A percentile compares a stretch with the other conserved stretches of the same genome.
phyloP scores from a whole-genome alignment of 2,797 vertebrate genomes.

The Sebastes elongatus region DNA sequence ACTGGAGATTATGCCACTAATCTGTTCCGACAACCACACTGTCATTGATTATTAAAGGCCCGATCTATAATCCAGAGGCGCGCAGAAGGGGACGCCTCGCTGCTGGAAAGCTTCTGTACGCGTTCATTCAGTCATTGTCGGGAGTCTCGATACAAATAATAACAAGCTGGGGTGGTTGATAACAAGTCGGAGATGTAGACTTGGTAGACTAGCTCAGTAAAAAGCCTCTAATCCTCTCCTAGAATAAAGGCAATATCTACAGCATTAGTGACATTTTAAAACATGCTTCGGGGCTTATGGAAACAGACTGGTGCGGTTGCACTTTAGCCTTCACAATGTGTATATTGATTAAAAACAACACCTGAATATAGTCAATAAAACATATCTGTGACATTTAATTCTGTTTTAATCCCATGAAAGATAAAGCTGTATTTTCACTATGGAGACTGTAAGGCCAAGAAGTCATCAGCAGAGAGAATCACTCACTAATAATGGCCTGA shows the following conservation, averaged over 20 bases:
- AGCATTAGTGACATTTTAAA: constrained; percentile 28
- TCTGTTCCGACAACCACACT: constrained; percentile 63
- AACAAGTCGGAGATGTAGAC: neutral
- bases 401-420: neutral
- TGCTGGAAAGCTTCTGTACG: neutral
- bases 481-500: constrained; percentile 3
- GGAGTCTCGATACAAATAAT: neutral
- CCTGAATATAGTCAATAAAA: constrained; percentile 2
- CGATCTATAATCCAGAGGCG: constrained; percentile 65
- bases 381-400: neutral
- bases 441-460: constrained; percentile 14
- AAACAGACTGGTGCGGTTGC: neutral
- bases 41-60: constrained; percentile 74
- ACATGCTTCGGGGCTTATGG: neutral
- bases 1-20: constrained; percentile 70
- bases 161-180: constrained; percentile 2
- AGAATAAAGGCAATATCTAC: neutral
- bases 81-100: neutral
- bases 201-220: neutral
- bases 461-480: neutral
- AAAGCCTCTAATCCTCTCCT: neutral
- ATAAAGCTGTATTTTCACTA: neutral
- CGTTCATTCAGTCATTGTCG: neutral
- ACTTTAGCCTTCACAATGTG: neutral
- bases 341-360: constrained; percentile 20